Evolutionary conservation across 2,888 invertebrate species (phyloP), one percentile per base, ranked within the genome.

Genomic region (Luperina nickerlii): DNA sequence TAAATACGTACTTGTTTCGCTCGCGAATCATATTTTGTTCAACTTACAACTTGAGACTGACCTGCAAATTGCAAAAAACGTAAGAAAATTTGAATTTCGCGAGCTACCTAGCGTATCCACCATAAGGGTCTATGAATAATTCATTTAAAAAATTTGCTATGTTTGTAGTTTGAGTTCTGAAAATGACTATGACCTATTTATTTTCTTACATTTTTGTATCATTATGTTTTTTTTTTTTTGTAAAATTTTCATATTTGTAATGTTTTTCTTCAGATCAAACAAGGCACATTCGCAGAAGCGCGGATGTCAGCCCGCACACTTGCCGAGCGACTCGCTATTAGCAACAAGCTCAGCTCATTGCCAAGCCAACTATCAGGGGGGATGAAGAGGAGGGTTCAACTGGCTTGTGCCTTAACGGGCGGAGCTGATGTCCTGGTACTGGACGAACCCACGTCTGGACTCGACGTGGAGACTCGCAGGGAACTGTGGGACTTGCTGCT

Each of bases 371-470:
- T 99, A 79, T 99, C 99, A 0, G 99, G 99, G 20, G 99, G 99
- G 5, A 99, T 99, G 98, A 98, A 95, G 95, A 96, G 99, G 72
- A 98, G 98, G 0, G 84, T 99, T 24, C 98, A 98, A 71, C 97
- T 99, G 38, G 99, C 98, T 54, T 98, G 99, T 93, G 98, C 99
- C 1, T 97, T 99, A 70, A 97, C 99, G 62, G 99, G 98, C 0
- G 97, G 98, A 85, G 98, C 99, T 24, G 97, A 82, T 24, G 92
- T 94, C 68, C 91, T 98, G 74, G 97, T 98, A 82, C 96, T 98
- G 89, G 98, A 98, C 91, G 98, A 98, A 91, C 98, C 98, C n/a
- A 99, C 99, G 0, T 92, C 94, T 0, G 94, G 94, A 0, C 92
- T 94, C 0, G 94, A 94, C 62, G 93, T 94, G 42, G 92, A 94